phyloP scores from a whole-genome alignment of 1,140 invertebrate species.

The Wasmannia auropunctata region DNA sequence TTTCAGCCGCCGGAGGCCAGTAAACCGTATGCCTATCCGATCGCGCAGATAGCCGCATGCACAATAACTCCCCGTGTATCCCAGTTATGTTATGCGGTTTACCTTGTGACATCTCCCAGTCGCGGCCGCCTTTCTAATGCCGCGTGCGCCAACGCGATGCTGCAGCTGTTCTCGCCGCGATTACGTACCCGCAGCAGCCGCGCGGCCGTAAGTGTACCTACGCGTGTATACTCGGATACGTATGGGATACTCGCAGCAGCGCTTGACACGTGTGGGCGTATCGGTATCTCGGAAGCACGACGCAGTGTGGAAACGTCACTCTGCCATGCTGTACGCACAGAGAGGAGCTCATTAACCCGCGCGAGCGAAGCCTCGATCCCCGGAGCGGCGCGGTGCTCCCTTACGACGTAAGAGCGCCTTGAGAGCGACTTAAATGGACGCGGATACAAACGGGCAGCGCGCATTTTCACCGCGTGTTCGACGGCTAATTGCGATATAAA shows the following conservation, averaged over 20 bases:
- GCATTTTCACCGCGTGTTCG: conserved; percentile 37
- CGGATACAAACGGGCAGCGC: neutral
- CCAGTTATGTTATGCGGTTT: conserved; percentile 83
- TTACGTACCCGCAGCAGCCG: conserved; percentile 1
- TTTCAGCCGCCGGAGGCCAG: conserved; percentile 36
- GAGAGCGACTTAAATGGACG: conserved; percentile 8
- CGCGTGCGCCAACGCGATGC: conserved; percentile 54
- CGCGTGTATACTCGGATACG: conserved; percentile 48
- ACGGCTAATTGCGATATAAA: neutral
- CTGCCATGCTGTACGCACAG: conserved; percentile 5
- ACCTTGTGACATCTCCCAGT: conserved; percentile 82
- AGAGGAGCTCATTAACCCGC: conserved; percentile 70
- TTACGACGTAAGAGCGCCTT: conserved; percentile 5
- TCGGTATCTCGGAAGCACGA: conserved; percentile 68
- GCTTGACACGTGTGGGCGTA: conserved; percentile 69
- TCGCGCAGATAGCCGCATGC: conserved; percentile 57
- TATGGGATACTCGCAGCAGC: conserved; percentile 34
- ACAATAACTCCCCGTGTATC: conserved; percentile 78
- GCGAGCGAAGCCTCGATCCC: conserved; percentile 15
- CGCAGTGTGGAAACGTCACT: conserved; percentile 63
- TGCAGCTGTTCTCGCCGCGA: conserved; percentile 43
- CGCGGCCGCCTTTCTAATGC: conserved; percentile 81
- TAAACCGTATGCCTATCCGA: conserved; percentile 51
- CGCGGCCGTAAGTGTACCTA: neutral
- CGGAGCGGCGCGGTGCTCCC: neutral